Evolutionary conservation across 1,140 invertebrate species (phyloP).

Genomic region (Lanistes nyassanus): DNA sequence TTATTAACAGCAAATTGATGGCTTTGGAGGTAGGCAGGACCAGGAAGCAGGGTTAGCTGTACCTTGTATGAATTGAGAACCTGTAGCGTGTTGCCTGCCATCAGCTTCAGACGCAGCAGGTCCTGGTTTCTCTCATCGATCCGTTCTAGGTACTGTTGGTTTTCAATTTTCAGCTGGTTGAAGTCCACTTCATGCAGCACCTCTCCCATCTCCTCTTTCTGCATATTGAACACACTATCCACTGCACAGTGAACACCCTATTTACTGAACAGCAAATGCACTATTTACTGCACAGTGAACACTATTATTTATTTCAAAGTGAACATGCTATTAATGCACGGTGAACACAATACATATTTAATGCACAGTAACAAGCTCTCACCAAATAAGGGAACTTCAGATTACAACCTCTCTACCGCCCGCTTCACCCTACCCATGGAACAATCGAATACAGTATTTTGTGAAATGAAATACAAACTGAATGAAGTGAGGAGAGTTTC

Average conservation of each 20-base stretch:
- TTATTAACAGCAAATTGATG: no score
- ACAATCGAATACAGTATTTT: no score
- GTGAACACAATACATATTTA: constrained; percentile 1
- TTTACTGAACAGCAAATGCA: no score
- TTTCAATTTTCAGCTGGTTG: constrained; percentile 68
- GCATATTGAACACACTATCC: constrained; percentile 12
- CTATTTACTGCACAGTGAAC: no score
- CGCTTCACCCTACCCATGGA: no score
- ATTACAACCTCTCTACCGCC: not conserved
- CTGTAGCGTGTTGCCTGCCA: constrained; percentile 64
- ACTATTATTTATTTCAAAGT: not conserved
- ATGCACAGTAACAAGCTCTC: not conserved
- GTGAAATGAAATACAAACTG: no score
- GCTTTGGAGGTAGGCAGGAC: no score
- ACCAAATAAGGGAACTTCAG: not conserved
- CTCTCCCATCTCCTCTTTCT: constrained; percentile 69
- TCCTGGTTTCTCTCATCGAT: constrained; percentile 68
- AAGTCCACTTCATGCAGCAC: constrained; percentile 68
- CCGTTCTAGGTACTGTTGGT: constrained; percentile 67
- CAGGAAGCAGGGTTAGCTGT: not conserved
- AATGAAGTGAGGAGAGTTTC: no score
- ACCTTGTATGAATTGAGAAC: constrained; percentile 64
- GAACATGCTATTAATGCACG: not conserved
- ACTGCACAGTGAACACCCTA: no score
- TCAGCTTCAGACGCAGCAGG: constrained; percentile 63